Evolutionary conservation across 2,888 invertebrate genomes (phyloP).

Genomic region (Holacanthella duospinosa): DNA sequence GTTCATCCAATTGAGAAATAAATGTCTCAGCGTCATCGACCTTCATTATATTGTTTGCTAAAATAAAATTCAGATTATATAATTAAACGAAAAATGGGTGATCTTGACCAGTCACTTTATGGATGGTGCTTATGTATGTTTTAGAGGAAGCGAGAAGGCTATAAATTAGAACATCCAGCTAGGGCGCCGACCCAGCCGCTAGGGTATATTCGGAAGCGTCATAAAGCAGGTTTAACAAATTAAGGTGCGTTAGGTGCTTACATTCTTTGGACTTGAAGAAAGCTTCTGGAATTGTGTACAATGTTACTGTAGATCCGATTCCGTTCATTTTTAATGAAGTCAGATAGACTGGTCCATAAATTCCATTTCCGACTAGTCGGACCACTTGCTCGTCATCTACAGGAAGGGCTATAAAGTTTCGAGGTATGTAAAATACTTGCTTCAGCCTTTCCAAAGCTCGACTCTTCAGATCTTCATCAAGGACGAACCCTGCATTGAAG

Average conservation of each 20-base stretch:
- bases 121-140: too few species aligned
- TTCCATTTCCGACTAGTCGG: constrained; percentile 59
- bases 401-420: constrained; percentile 56
- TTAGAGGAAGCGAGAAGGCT: too few species aligned
- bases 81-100: too few species aligned
- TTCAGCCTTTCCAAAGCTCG: constrained; percentile 41
- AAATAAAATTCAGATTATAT: not conserved
- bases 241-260: too few species aligned
- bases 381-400: constrained; percentile 44
- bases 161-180: too few species aligned
- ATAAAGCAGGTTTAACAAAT: too few species aligned
- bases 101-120: too few species aligned
- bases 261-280: not conserved
- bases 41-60: not conserved
- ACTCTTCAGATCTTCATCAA: constrained; percentile 59
- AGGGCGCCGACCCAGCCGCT: too few species aligned
- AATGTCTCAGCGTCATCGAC: constrained; percentile 15
- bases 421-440: constrained; percentile 62
- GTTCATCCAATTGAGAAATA: constrained; percentile 53
- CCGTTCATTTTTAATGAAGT: constrained; percentile 23
- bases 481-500: constrained; percentile 38
- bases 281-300: constrained; percentile 15
- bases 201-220: too few species aligned
- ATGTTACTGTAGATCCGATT: constrained; percentile 18
- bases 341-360: constrained; percentile 50